Evolutionary conservation across 2,113 vertebrate genomes (phyloP), one percentile per base, ranked within the genome.

Genomic region (Scophthalmus maximus): DNA sequence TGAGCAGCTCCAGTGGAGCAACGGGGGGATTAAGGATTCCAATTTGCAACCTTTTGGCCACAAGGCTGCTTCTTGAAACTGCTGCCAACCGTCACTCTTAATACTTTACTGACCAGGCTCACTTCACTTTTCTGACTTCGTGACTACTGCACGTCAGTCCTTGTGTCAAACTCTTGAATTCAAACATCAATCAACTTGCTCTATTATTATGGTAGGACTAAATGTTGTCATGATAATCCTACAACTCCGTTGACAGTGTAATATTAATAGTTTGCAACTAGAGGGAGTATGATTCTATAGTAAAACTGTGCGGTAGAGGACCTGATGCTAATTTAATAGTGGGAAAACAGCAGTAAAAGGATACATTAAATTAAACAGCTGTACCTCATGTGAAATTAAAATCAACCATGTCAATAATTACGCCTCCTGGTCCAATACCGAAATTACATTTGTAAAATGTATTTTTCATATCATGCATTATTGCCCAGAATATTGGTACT

Each of bases 41-140:
- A 75, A 76, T 80, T 83, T 87, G 49, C 73, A 88, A 73, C 63
- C 1, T 73, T 74, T 76, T 70, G 38, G 68, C 61, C 79, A 67
- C 61, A 68, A 57, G 40, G 18, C 56, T 59, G 57, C 51, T 51
- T 62, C 71, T 76, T 79, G 50, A 81, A 68, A 50, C 55, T 49
- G 49, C 17, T 79, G 66, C 46, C 49, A 71, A 42, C 42, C 63
- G 15, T 76, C 52, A 23, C 29, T 55, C 20, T n/a, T 51, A 56
- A 73, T 14, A 32, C 51, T 53, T 55, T 77, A 29, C 63, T 57
- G 50, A 58, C 23, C n/a, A n/a, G n/a, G n/a, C n/a, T n/a, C n/a
- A n/a, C n/a, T n/a, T n/a, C n/a, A n/a, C n/a, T n/a, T n/a, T n/a
- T n/a, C n/a, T n/a, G n/a, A n/a, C n/a, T n/a, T n/a, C n/a, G n/a